Base-by-base conservation (phyloP, 2,888 invertebrate genomes). In the Mythimna lalbum region DNA sequence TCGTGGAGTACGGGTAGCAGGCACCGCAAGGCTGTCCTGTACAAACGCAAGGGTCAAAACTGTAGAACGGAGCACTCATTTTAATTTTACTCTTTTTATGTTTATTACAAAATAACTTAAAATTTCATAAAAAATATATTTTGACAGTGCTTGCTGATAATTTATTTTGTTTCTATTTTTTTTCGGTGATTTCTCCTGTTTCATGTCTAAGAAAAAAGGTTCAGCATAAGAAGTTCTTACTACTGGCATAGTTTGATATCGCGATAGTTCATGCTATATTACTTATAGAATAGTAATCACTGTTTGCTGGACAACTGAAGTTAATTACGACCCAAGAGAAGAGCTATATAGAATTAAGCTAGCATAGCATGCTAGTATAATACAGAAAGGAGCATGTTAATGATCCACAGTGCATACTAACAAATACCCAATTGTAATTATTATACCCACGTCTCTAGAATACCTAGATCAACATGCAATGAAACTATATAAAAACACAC, bases 11-110 rank as follows among this genome's bases (percentile, higher is more conserved):
- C 0, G 95, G 95, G 61, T 93, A 93, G 78, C 94, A 94, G 6
- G 95, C 94, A 2, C 95, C 95, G 67, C 95, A 95, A 0, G 95
- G 95, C 77, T 78, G 65, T 0, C 95, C 94, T 3, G 90, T 86
- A 78, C 93, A 91, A 4, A 94, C 93, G 85, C 95, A 96, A 2
- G 95, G 95, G 64, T 95, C 95, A 59, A 89, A 95, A 81, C 95
- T 96, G 82, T 95, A 96, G 78, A 93, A 94, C 2, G 95, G 93
- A 82, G 94, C 95, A 89, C 95, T 94, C 95, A 95, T 95, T 92
- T 90, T 88, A 64, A 79, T 85, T 86, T 84, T 84, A 39, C 87
- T 59, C 61, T 86, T 89, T 89, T 87, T 91, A 83, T 79, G 33
- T 88, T 83, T 68, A 71, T 70, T 67, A 69, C 9, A 69, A 68